These are phyloP conservation scores for Centruroides vittatus DNA, from an alignment of 1,140 invertebrate genomes.

Conservation along the genomic window DNA sequence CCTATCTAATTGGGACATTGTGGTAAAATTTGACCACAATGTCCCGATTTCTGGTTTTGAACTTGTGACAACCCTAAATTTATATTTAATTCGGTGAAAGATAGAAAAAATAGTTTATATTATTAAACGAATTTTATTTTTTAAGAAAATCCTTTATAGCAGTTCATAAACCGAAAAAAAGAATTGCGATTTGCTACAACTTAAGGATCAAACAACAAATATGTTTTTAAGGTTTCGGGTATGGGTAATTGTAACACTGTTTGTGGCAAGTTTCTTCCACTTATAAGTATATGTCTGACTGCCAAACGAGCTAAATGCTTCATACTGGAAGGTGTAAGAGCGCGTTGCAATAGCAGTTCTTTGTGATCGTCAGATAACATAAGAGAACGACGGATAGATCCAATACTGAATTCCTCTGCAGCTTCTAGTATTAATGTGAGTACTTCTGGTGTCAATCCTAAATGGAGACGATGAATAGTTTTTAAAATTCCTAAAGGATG, in stretches of 20 bases:
- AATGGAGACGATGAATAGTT: slow-evolving; percentile 49
- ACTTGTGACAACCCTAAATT: no score
- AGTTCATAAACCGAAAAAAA: no score
- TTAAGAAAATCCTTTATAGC: no score
- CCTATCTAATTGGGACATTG: no score
- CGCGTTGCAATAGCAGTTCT: slow-evolving; percentile 45
- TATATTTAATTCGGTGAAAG: no score
- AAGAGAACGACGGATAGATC: slow-evolving; percentile 51
- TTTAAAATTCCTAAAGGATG: slow-evolving; percentile 67
- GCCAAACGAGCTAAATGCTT: slow-evolving; percentile 43
- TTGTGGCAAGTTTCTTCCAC: slow-evolving; percentile 34
- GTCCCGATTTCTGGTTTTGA: no score
- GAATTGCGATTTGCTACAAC: no score
- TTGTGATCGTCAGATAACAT: slow-evolving; percentile 49
- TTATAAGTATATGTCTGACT: slow-evolving; percentile 43
- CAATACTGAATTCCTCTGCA: slow-evolving; percentile 54
- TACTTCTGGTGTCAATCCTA: slow-evolving; percentile 39
- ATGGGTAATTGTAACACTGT: slow-evolving; percentile 44
- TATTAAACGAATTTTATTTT: no score
- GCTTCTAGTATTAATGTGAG: slow-evolving; percentile 54
- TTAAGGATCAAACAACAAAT: slow-evolving; percentile 53
- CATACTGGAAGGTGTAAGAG: slow-evolving; percentile 47
- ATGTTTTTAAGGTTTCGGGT: slow-evolving; percentile 48
- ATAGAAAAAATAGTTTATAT: no score
- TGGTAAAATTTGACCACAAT: no score